Evolutionary conservation across 2,888 invertebrate species (phyloP), one percentile per base, ranked within the genome.

Genomic region (Deilephila porcellus): DNA sequence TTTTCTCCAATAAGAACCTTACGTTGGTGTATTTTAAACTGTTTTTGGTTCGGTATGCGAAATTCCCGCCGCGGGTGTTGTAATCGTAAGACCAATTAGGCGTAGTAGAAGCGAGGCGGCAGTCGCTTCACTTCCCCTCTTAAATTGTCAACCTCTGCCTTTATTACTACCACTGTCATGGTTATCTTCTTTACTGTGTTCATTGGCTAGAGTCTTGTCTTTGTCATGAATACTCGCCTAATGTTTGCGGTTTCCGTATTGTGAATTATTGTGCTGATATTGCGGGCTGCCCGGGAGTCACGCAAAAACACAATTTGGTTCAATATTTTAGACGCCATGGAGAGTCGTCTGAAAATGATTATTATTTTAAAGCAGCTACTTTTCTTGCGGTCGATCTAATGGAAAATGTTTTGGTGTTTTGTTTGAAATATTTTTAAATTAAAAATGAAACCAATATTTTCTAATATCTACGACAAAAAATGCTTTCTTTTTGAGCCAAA

Each of bases 61-160:
- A 63, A 76, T 75, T 71, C 56, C 60, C 67, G 74, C 76, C 74
- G 76, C 77, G 74, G 76, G 77, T 77, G 81, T 81, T 78, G 85
- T 85, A 86, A 86, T 87, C 86, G 86, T 86, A 86, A 86, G 86
- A 83, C 85, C 86, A 87, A 86, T 87, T 86, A 87, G 85, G 84
- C 86, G 83, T 85, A 85, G 85, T 82, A 81, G 80, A 82, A 84
- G 83, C 79, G 81, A 80, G 79, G 80, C 80, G 82, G 82, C 81
- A 78, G 85, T 83, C 83, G 83, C 86, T 86, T 82, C 84, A 79
- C 76, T 84, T 80, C 70, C 81, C 81, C 85, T 81, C 82, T 83
- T 86, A 81, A 85, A 83, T 82, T 82, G 82, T 84, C 84, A 86
- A 86, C 85, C 86, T 85, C 82, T 80, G 86, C 78, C 76, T 84